Base-by-base conservation (phyloP, 2,797 vertebrate species). In the Gallinago nigripennis region DNA sequence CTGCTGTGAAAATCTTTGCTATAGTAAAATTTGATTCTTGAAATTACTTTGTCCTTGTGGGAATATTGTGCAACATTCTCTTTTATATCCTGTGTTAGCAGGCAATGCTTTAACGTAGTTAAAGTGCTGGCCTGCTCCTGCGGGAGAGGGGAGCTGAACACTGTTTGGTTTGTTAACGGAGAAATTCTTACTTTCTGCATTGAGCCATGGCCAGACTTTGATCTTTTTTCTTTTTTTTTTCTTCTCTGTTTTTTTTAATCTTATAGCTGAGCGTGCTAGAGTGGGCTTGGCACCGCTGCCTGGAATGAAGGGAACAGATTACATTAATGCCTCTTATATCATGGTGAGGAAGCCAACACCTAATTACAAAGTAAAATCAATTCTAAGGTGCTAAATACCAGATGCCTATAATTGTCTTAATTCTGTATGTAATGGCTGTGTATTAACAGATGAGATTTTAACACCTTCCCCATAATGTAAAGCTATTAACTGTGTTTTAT, bases 321-420 rank as follows among this genome's bases (percentile, higher is more conserved):
- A 99, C 97, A 99, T 99, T 98, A 99, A 99, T 95, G 99, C 99
- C 82, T 99, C 99, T 95, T 99, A 99, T 96, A 99, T 99, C 97
- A 99, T 99, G 99, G 99, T 99, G 97, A 98, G 98, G 96, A 95
- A 95, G 92, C 96, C 97, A 93, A 96, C 96, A 87, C 72, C 95
- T 97, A 91, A 96, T 97, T 97, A 94, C 82, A 96, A 95, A 96
- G 90, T 92, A 91, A 97, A 97, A 95, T 93, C 86, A 94, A 83
- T 95, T 92, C 86, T 95, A 96, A 97, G 90, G 92, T 97, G 97
- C 95, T 95, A 96, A 97, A 97, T 94, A 95, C 71, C 81, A 96
- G 94, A 96, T 96, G 95, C 90, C 95, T 97, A 8, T 93, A 86
- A 95, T 90, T 93, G 92, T 94, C 95, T 92, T 94, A 90, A 90